Evolutionary conservation across 2,797 vertebrate genomes (phyloP).

Genomic region (Sternarchorhynchus goeldii): DNA sequence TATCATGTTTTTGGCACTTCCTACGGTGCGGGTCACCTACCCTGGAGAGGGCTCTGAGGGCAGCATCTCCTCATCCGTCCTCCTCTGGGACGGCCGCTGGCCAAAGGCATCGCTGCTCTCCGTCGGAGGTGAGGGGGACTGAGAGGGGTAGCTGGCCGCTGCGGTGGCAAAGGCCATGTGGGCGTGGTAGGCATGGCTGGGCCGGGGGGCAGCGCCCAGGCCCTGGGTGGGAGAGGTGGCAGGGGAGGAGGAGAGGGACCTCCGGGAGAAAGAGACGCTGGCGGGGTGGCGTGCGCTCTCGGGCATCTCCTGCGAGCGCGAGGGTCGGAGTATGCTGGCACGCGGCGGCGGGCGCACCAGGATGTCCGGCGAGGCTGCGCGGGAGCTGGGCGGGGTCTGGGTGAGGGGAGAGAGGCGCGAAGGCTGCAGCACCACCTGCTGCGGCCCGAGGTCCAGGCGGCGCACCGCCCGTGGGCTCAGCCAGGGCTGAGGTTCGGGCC

Average conservation of each 20-base stretch:
- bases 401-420: constrained; percentile 96
- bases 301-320: constrained; percentile 86
- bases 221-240: constrained; percentile 87
- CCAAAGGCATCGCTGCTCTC: constrained; percentile 93
- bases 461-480: constrained; percentile 93
- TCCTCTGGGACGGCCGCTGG: constrained; percentile 91
- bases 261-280: constrained; percentile 90
- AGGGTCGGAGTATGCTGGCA: constrained; percentile 89
- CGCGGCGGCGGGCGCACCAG: constrained; percentile 91
- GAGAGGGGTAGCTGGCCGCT: constrained; percentile 88
- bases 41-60: constrained; percentile 95
- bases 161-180: constrained; percentile 90
- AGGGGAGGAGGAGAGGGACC: constrained; percentile 82
- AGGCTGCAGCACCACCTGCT: constrained; percentile 98
- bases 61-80: constrained; percentile 93
- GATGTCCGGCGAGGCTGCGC: constrained; percentile 94
- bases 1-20: constrained; percentile 69
- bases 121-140: constrained; percentile 83
- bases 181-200: constrained; percentile 82
- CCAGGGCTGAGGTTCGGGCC: constrained; percentile 89
- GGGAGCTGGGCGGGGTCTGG: constrained; percentile 96
- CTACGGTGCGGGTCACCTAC: constrained; percentile 84
- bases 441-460: constrained; percentile 92
- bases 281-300: constrained; percentile 90
- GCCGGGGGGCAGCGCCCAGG: constrained; percentile 80